phyloP scores from a whole-genome alignment of 2,113 vertebrate genomes.

The Coreoperca whiteheadi region DNA sequence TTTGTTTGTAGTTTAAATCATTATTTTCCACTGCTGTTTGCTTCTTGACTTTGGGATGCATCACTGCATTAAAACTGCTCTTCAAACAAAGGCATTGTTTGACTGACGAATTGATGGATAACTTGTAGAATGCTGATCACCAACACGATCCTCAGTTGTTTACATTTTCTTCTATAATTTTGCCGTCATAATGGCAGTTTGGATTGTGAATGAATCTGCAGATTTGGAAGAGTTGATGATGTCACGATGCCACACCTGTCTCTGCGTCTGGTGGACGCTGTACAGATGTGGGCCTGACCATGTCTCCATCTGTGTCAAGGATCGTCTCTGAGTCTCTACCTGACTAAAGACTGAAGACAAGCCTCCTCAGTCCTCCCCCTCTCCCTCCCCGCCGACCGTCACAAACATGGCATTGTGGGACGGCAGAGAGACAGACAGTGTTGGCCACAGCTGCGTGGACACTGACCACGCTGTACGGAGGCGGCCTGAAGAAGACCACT shows the following conservation, averaged over 20 bases:
- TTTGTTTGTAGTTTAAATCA: too few relatives aligned
- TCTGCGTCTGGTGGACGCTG: not conserved
- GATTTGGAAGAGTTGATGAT: not conserved
- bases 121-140: too few relatives aligned
- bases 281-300: constrained; percentile 84
- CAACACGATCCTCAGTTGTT: too few relatives aligned
- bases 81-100: too few relatives aligned
- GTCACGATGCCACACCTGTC: not conserved
- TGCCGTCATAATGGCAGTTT: too few relatives aligned
- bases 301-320: constrained; percentile 88
- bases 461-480: constrained; percentile 59
- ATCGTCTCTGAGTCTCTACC: constrained; percentile 80
- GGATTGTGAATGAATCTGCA: not conserved
- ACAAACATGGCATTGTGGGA: constrained; percentile 77
- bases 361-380: constrained; percentile 68
- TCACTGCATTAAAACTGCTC: too few relatives aligned
- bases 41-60: too few relatives aligned
- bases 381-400: not conserved
- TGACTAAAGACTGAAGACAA: constrained; percentile 60
- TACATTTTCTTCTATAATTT: too few relatives aligned
- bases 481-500: constrained; percentile 61
- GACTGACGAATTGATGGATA: too few relatives aligned
- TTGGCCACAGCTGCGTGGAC: constrained; percentile 75
- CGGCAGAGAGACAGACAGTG: constrained; percentile 70
- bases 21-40: too few relatives aligned